Evolutionary conservation across 2,888 invertebrate species (phyloP), one percentile per base, ranked within the genome.

Genomic region (Cordilura impudica): DNA sequence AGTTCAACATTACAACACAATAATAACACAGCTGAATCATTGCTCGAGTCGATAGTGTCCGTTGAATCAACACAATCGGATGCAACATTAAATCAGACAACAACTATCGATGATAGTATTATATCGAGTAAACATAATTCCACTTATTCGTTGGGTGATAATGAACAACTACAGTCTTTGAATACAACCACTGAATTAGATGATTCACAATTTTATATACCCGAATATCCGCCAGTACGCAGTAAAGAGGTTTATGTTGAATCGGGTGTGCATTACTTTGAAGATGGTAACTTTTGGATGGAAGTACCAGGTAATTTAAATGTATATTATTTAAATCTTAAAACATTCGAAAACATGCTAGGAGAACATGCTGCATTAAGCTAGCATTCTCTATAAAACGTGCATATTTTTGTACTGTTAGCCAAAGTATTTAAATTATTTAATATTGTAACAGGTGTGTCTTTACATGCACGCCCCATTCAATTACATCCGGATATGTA

Each of bases 261-360:
- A 88, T 94, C 95, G 85, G 96, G 96, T 31, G 95, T 97, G 65
- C 96, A 97, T 87, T 96, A 96, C 89, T 95, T 95, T 85, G 96
- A 96, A 88, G 97, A 97, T 90, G 97, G 97, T 69, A 97, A 97
- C 90, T 97, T 97, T 89, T 97, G 96, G 94, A 95, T 97, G 90
- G 97, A 97, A 92, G 95, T 95, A 80, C 94, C 95, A 71, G 87
- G 87, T 87, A 80, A 56, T 82, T 75, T 19, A 2, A n/a, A n/a
- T n/a, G n/a, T n/a, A n/a, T n/a, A n/a, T n/a, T n/a, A n/a, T n/a
- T n/a, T n/a, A n/a, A n/a, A n/a, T n/a, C n/a, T n/a, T n/a, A n/a
- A n/a, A n/a, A n/a, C n/a, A n/a, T n/a, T n/a, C n/a, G n/a, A n/a
- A n/a, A n/a, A n/a, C n/a, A n/a, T n/a, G n/a, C n/a, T n/a, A n/a